Conservation (phyloP, 2,113 vertebrate genomes). For the Amia ocellicauda region DNA sequence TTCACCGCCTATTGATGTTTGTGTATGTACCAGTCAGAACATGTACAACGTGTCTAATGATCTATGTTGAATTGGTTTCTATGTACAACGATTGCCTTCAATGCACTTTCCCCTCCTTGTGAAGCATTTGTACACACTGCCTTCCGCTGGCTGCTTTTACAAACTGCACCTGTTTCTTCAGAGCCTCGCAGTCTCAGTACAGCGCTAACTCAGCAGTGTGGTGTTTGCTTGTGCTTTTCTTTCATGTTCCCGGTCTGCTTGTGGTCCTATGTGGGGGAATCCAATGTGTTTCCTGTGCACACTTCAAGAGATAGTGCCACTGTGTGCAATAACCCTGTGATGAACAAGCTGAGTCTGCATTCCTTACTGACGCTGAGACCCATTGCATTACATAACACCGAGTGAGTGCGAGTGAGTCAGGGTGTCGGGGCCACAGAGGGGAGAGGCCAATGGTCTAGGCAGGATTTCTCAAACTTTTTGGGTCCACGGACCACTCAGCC, state of each 20-base stretch:
- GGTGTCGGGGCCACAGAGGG: no score
- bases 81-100: background rate
- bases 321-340: background rate
- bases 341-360: background rate
- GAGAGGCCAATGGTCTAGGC: no score
- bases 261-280: background rate
- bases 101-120: background rate
- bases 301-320: background rate
- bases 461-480: no score
- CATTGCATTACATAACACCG: no score
- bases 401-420: no score
- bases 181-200: background rate
- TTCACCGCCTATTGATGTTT: no score
- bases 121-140: constrained; percentile 23
- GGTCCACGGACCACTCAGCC: no score
- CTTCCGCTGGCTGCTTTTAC: constrained; percentile 22
- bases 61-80: no score
- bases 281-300: background rate
- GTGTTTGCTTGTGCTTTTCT: background rate
- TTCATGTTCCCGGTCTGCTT: background rate
- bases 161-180: constrained; percentile 8
- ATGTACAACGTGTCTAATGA: no score
- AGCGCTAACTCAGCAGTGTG: no score
- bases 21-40: no score
- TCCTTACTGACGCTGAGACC: no score